Conservation (phyloP, 2,113 vertebrate species). For the Uria aalge region DNA sequence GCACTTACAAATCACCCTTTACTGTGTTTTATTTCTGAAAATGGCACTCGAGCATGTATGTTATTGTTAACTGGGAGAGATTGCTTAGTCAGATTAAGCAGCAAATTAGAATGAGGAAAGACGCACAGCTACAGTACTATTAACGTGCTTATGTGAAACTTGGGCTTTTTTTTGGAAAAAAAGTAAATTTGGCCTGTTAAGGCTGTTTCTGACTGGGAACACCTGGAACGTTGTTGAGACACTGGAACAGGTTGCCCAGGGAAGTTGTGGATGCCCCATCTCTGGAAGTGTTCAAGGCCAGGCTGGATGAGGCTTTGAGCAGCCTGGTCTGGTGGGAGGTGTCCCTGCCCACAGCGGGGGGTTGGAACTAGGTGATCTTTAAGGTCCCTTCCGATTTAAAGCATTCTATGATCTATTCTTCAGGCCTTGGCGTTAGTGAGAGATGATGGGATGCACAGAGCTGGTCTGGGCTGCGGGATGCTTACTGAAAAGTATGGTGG, state of each 20-base stretch:
- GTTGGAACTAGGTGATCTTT: neutral
- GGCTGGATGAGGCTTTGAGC: neutral
- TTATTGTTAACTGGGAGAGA: neutral
- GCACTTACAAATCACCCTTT: neutral
- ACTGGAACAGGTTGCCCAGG: neutral
- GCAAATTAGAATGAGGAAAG: neutral
- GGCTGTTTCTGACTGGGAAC: neutral
- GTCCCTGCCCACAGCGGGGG: neutral
- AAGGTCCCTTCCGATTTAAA: neutral
- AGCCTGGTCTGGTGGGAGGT: neutral
- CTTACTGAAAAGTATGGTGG: neutral
- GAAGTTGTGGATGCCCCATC: neutral
- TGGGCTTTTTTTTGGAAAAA: neutral
- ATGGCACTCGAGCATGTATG: accelerated
- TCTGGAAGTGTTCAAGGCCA: neutral
- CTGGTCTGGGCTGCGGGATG: neutral
- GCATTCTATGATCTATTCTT: neutral
- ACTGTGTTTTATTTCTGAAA: neutral
- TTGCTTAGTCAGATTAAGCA: neutral
- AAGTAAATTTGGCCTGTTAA: neutral
- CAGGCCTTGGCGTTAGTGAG: neutral
- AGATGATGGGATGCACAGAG: neutral
- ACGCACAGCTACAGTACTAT: neutral
- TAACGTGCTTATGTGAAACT: neutral
- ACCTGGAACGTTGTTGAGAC: neutral